These are phyloP conservation scores for Pollenia labialis DNA, from an alignment of 2,888 invertebrate genomes.

Conservation along the genomic window DNA sequence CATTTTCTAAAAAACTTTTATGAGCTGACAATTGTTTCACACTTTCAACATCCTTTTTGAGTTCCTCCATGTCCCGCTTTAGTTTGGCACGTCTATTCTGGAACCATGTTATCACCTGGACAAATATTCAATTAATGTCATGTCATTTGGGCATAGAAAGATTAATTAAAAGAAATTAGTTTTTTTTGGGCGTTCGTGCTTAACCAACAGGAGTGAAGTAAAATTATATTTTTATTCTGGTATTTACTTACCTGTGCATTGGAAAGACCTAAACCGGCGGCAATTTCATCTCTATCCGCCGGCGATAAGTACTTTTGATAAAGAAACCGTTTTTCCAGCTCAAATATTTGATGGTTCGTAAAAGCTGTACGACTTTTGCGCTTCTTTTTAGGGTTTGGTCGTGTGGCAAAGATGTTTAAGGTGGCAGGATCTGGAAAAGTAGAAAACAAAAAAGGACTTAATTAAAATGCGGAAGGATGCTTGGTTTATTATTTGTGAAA, in stretches of 20 bases:
- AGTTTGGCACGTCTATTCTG: slow-evolving; percentile 96
- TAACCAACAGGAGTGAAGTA: not conserved
- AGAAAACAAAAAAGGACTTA: not conserved
- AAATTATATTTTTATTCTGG: not conserved
- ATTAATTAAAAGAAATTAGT: slow-evolving; percentile 38
- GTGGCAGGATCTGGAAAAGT: slow-evolving; percentile 91
- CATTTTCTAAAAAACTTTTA: slow-evolving; percentile 95
- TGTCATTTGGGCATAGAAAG: slow-evolving; percentile 29
- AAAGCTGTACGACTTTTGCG: slow-evolving; percentile 98
- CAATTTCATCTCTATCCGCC: slow-evolving; percentile 98
- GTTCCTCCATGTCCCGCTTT: slow-evolving; percentile 98
- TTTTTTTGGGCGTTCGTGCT: not conserved
- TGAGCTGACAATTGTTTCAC: slow-evolving; percentile 94
- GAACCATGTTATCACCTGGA: slow-evolving; percentile 97
- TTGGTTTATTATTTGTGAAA: no score
- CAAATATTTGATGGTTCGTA: slow-evolving; percentile 99
- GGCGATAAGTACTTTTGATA: slow-evolving; percentile 99
- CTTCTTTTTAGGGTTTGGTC: slow-evolving; percentile 97
- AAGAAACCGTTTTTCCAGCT: slow-evolving; percentile 98
- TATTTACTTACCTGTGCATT: slow-evolving; percentile 91
- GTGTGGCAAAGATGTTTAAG: slow-evolving; percentile 94
- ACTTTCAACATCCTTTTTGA: slow-evolving; percentile 98
- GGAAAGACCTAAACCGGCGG: slow-evolving; percentile 95
- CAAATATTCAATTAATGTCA: slow-evolving; percentile 31
- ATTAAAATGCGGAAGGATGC: not conserved